Evolutionary conservation across 2,113 vertebrate species (phyloP).

Genomic region (Coregonus clupeaformis): DNA sequence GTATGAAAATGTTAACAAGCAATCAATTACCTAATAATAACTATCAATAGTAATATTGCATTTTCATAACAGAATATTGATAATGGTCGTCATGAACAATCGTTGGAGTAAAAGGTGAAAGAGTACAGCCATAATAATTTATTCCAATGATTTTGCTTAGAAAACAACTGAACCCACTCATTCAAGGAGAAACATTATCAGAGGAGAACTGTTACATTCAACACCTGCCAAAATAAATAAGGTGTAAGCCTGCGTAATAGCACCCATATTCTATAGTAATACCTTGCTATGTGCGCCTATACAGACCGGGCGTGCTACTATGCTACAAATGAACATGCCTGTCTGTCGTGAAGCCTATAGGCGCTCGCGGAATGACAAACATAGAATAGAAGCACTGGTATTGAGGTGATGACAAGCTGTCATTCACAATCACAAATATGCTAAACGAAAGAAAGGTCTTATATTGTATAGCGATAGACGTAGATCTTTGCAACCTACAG

Average conservation of each 20-base stretch:
- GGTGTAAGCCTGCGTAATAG: not conserved
- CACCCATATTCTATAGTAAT: not conserved
- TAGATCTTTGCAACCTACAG: not conserved
- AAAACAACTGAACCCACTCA: not conserved
- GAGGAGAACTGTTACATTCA: not conserved
- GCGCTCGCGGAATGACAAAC: not conserved
- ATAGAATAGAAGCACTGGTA: not conserved
- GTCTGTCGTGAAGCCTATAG: not conserved
- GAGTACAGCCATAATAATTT: too few relatives aligned
- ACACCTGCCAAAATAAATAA: not conserved
- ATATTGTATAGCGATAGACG: not conserved
- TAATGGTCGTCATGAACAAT: too few relatives aligned
- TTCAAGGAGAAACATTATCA: not conserved
- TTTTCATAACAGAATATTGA: too few relatives aligned
- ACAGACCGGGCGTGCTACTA: too few relatives aligned
- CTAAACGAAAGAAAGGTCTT: not conserved
- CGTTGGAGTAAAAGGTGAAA: too few relatives aligned
- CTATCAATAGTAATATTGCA: too few relatives aligned
- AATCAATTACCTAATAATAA: too few relatives aligned
- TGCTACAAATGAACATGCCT: not conserved
- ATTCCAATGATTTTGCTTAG: not conserved
- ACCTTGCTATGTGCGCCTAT: not conserved
- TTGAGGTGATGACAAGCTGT: not conserved
- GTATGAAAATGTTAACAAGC: too few relatives aligned
- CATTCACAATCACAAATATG: not conserved